phyloP scores from a whole-genome alignment of 2,888 invertebrate species.

The Orthosia gracilis region DNA sequence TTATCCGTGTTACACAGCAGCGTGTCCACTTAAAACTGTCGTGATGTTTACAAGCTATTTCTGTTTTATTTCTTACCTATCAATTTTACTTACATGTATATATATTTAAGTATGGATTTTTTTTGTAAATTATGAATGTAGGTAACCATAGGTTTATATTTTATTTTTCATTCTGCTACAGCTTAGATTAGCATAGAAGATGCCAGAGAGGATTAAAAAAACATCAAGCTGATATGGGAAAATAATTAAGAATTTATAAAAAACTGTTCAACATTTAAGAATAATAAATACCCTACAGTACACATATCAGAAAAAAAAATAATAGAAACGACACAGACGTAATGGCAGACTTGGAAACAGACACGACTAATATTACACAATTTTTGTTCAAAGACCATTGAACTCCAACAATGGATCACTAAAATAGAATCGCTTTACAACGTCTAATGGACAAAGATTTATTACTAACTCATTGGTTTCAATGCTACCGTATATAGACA shows the following conservation, averaged over 20 bases:
- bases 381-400: slow-evolving; percentile 64
- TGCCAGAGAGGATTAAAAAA: neutral
- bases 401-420: slow-evolving; percentile 64
- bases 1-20: slow-evolving; percentile 4
- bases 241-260: neutral
- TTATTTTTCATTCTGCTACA: too few species aligned
- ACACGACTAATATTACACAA: slow-evolving; percentile 31
- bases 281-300: neutral
- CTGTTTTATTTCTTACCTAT: neutral
- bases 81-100: neutral
- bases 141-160: too few species aligned
- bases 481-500: slow-evolving; percentile 54
- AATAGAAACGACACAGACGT: slow-evolving; percentile 26
- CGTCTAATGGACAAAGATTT: slow-evolving; percentile 53
- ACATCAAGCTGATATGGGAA: neutral
- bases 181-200: too few species aligned
- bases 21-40: neutral
- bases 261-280: neutral
- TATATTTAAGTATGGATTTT: neutral
- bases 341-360: slow-evolving; percentile 22
- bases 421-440: slow-evolving; percentile 55
- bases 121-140: too few species aligned
- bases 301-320: neutral
- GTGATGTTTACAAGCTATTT: neutral
- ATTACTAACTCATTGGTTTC: slow-evolving; percentile 54